Evolutionary conservation across 1,140 invertebrate species (phyloP).

Genomic region (Euwallacea fornicatus): DNA sequence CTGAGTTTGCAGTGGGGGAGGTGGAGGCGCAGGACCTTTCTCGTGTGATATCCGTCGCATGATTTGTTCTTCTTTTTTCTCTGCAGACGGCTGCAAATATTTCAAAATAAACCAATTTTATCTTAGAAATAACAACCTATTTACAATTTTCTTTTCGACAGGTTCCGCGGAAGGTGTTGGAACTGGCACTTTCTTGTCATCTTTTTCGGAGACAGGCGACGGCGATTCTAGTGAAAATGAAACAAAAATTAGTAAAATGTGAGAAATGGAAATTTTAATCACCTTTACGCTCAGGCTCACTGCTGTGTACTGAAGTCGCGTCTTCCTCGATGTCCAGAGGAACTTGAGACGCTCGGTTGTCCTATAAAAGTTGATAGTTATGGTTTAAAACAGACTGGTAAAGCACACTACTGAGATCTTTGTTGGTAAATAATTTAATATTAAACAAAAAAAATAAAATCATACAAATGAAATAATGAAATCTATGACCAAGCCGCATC

Average conservation of each 20-base stretch:
- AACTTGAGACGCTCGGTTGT: slow-evolving; percentile 83
- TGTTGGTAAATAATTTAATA: too few species aligned
- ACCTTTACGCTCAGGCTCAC: slow-evolving; percentile 76
- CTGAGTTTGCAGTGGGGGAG: slow-evolving; percentile 48
- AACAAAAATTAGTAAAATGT: background rate
- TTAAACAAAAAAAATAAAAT: too few species aligned
- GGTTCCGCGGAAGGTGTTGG: slow-evolving; percentile 39
- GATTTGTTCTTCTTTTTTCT: slow-evolving; percentile 57
- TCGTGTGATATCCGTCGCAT: slow-evolving; percentile 54
- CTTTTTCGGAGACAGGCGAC: slow-evolving; percentile 39
- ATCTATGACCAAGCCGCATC: too few species aligned
- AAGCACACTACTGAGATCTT: too few species aligned
- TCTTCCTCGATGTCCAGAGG: slow-evolving; percentile 89
- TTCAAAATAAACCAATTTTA: background rate
- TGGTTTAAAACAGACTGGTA: too few species aligned
- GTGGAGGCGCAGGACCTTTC: slow-evolving; percentile 66
- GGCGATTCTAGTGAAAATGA: slow-evolving; percentile 16
- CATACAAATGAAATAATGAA: too few species aligned
- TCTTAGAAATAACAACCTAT: slow-evolving; percentile 5
- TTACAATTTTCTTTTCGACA: slow-evolving; percentile 59
- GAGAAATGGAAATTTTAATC: slow-evolving; percentile 13
- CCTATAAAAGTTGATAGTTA: slow-evolving; percentile 57
- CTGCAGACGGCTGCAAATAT: slow-evolving; percentile 39
- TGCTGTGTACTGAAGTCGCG: slow-evolving; percentile 76
- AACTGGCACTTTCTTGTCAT: slow-evolving; percentile 47